Conservation (phyloP, 2,888 invertebrate genomes). For the Folsomia manolachei region DNA sequence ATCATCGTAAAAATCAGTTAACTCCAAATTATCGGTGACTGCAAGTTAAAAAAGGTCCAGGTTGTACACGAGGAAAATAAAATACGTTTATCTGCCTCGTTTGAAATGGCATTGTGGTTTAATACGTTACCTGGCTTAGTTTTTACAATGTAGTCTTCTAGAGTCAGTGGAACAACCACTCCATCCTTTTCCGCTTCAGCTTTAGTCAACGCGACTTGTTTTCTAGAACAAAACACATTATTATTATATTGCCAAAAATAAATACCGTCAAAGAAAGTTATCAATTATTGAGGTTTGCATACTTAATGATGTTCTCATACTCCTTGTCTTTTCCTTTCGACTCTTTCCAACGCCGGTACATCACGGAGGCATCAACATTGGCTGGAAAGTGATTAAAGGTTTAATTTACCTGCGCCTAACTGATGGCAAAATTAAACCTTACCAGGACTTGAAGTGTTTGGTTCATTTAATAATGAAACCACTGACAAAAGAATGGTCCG, state of each 20-base stretch:
- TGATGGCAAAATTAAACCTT: background rate
- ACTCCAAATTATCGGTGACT: constrained; percentile 78
- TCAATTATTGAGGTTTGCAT: too few species aligned
- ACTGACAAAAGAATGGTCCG: constrained; percentile 97
- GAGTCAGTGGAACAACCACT: constrained; percentile 90
- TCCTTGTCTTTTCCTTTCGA: constrained; percentile 97
- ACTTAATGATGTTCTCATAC: constrained; percentile 98
- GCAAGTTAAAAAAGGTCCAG: too few species aligned
- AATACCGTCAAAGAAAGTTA: background rate
- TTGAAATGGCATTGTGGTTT: too few species aligned
- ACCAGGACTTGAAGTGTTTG: constrained; percentile 93
- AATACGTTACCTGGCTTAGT: too few species aligned
- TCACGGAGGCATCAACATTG: constrained; percentile 98
- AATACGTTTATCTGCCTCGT: too few species aligned
- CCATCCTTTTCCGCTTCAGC: constrained; percentile 95
- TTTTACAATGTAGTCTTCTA: constrained; percentile 96
- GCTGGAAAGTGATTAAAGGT: background rate
- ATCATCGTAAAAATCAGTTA: constrained; percentile 94
- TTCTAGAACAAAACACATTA: constrained; percentile 67
- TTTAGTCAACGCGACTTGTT: constrained; percentile 93
- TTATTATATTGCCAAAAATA: background rate
- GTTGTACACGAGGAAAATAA: too few species aligned
- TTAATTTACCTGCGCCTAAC: background rate
- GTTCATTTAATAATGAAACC: constrained; percentile 97
- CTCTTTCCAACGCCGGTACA: constrained; percentile 98